A percentile compares a stretch with the other conserved stretches of the same genome.
Conservation (phyloP, 2,888 invertebrate genomes). For the Cheilosia vernalis region DNA sequence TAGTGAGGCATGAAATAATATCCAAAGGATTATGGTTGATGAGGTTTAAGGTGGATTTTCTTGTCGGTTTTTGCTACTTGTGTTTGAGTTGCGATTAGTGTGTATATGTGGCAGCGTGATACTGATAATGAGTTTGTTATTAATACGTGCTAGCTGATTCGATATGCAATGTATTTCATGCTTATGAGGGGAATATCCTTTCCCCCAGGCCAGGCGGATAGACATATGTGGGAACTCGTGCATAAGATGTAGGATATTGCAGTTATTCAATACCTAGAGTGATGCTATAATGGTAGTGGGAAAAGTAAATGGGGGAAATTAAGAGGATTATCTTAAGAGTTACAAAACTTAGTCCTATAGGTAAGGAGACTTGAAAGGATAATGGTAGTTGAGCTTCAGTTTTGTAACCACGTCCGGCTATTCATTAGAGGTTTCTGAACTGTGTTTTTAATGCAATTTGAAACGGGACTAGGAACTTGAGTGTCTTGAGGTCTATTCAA, state of each 20-base stretch:
- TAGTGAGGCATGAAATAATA: conserved; percentile 46
- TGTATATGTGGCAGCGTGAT: conserved; percentile 21
- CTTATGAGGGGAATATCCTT: conserved; percentile 8
- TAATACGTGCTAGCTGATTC: conserved; percentile 14
- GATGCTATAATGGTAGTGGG: background rate
- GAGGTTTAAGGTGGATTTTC: conserved; percentile 55
- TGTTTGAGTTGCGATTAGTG: conserved; percentile 42
- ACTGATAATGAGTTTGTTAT: conserved; percentile 34
- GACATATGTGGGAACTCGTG: conserved; percentile 10
- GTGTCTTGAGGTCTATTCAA: too few relatives aligned
- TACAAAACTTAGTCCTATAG: background rate
- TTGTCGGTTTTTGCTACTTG: conserved; percentile 41
- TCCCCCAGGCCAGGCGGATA: background rate
- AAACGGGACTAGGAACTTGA: too few relatives aligned
- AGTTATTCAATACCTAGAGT: conserved; percentile 4
- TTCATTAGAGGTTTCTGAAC: too few relatives aligned
- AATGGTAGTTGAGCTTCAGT: background rate
- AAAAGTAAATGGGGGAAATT: background rate
- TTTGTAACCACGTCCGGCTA: too few relatives aligned
- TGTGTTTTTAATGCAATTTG: too few relatives aligned
- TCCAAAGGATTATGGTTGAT: conserved; percentile 47
- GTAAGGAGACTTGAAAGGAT: too few relatives aligned
- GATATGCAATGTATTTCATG: background rate
- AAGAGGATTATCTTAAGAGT: conserved; percentile 2
- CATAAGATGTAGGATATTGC: background rate